These are phyloP conservation scores for Zophobas atratus DNA, from an alignment of 1,140 invertebrate genomes.

Conservation along the genomic window DNA sequence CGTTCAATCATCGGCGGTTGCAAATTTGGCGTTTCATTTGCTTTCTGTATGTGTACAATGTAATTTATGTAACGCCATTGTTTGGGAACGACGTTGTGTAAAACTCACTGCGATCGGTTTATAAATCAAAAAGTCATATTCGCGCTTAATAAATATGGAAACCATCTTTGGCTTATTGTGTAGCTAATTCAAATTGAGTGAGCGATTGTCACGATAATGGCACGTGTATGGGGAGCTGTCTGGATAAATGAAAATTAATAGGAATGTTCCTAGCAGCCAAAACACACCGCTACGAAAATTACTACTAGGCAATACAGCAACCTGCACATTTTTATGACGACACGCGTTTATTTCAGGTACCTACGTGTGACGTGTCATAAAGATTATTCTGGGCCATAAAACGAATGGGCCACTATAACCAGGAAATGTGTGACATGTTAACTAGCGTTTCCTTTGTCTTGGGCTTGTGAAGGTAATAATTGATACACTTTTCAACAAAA, in stretches of 20 bases:
- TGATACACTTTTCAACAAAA: too few species aligned
- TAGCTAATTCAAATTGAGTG: constrained; percentile 26
- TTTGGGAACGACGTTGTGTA: constrained; percentile 4
- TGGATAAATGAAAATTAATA: constrained; percentile 5
- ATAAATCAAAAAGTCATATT: constrained; percentile 35
- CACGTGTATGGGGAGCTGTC: neutral
- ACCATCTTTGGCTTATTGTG: constrained; percentile 33
- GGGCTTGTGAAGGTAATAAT: too few species aligned
- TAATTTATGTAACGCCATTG: constrained; percentile 32
- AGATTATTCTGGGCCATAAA: too few species aligned
- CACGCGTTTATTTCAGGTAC: neutral
- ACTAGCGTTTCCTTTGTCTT: neutral
- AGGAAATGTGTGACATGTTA: neutral
- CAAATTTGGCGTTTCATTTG: constrained; percentile 25
- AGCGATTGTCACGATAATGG: constrained; percentile 8
- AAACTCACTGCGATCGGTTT: neutral
- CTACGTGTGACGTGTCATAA: too few species aligned
- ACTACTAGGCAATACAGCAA: neutral
- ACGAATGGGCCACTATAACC: too few species aligned
- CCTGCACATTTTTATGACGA: neutral
- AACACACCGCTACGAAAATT: neutral
- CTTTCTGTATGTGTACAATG: constrained; percentile 7
- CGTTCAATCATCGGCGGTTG: constrained; percentile 20
- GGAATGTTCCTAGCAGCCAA: neutral
- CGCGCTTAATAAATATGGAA: constrained; percentile 11